A percentile compares a stretch with the other conserved stretches of the same genome.
Evolutionary conservation across 2,797 vertebrate genomes (phyloP).

Genomic region (Thamnophis elegans): DNA sequence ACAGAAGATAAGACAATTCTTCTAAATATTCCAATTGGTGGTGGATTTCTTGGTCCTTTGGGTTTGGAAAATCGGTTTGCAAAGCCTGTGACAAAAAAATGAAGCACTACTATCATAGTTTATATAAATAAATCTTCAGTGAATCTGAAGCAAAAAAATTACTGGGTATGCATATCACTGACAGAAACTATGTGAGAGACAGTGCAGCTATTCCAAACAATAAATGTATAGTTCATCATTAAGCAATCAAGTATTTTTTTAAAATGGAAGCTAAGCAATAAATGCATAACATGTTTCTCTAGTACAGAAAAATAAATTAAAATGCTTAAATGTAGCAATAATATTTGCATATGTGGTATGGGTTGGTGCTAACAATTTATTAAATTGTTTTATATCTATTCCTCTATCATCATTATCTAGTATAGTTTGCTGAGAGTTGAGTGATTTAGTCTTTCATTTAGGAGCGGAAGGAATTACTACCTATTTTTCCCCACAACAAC

Average conservation of each 20-base stretch:
- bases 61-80: conserved; percentile 78
- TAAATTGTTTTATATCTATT: neutral
- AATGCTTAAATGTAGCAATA: neutral
- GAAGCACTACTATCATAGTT: neutral
- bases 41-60: conserved; percentile 78
- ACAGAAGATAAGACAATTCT: neutral
- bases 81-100: conserved; percentile 69
- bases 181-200: neutral
- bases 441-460: neutral
- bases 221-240: neutral
- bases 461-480: neutral
- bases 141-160: neutral
- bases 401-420: neutral
- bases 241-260: neutral
- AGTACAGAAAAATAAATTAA: neutral
- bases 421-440: neutral
- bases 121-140: neutral
- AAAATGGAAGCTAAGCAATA: neutral
- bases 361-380: neutral
- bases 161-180: neutral
- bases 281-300: neutral
- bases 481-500: neutral
- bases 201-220: neutral
- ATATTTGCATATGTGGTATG: neutral
- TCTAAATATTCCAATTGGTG: conserved; percentile 75